Evolutionary conservation across 2,888 invertebrate genomes (phyloP).

Genomic region (Lomographa bimaculata): DNA sequence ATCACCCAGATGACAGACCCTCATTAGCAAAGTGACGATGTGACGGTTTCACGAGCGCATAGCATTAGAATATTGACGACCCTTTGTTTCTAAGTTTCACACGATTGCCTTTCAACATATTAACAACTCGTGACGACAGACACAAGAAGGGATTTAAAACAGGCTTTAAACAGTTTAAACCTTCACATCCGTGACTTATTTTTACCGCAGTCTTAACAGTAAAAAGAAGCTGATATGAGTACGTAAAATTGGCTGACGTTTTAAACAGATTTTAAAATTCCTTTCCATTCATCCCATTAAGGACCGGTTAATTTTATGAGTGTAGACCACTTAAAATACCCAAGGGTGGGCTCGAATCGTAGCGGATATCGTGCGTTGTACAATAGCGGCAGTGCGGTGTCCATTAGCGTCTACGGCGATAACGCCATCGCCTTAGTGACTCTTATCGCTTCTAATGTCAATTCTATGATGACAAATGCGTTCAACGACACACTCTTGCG

Average conservation of each 20-base stretch:
- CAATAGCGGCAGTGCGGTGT: conserved; percentile 48
- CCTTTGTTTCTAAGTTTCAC: conserved; percentile 59
- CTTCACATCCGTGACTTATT: conserved; percentile 35
- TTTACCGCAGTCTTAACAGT: conserved; percentile 26
- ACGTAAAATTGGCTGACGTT: conserved; percentile 47
- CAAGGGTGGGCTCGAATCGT: conserved; percentile 59
- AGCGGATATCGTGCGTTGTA: conserved; percentile 67
- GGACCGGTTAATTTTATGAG: conserved; percentile 65
- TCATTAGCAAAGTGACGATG: conserved; percentile 75
- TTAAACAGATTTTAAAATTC: conserved; percentile 59
- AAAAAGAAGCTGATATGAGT: conserved; percentile 38
- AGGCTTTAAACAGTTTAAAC: conserved; percentile 34
- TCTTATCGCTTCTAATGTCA: conserved; percentile 51
- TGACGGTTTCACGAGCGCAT: conserved; percentile 63
- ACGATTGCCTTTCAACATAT: conserved; percentile 62
- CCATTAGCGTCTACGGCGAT: conserved; percentile 70
- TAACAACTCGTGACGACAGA: conserved; percentile 44
- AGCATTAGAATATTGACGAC: conserved; percentile 54
- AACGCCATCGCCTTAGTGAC: conserved; percentile 47
- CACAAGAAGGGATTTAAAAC: conserved; percentile 29
- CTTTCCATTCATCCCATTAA: conserved; percentile 58
- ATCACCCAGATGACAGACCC: conserved; percentile 70
- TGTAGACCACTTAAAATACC: conserved; percentile 60
- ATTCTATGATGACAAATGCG: conserved; percentile 46
- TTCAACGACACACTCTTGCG: conserved; percentile 25